phyloP scores from a whole-genome alignment of 2,797 vertebrate genomes.

The Limosa lapponica region DNA sequence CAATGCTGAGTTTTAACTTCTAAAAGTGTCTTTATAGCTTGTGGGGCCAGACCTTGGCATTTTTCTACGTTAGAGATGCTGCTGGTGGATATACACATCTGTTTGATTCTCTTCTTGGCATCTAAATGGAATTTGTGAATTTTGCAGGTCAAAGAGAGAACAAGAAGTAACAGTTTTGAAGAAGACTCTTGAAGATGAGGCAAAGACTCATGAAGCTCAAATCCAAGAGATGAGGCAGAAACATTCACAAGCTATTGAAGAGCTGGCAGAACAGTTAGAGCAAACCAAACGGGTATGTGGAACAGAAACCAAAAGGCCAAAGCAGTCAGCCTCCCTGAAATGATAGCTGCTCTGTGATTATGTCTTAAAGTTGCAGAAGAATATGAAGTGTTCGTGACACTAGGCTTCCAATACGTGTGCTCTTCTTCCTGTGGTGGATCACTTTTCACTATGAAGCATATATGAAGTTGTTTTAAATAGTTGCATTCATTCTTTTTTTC shows the following conservation, averaged over 20 bases:
- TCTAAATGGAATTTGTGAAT: not conserved
- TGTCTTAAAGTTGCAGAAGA: not conserved
- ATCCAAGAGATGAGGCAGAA: conserved; percentile 94
- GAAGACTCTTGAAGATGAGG: conserved; percentile 92
- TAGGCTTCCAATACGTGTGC: not conserved
- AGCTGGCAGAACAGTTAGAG: conserved; percentile 95
- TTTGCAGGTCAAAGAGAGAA: conserved; percentile 89
- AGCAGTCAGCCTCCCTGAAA: not conserved
- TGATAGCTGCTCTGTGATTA: not conserved
- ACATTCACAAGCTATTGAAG: conserved; percentile 92
- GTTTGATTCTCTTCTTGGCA: not conserved
- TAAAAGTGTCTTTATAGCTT: not conserved
- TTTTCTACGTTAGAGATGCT: not conserved
- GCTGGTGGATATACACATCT: not conserved
- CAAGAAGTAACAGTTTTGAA: conserved; percentile 93
- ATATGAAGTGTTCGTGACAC: not conserved
- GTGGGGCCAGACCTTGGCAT: not conserved
- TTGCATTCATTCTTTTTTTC: not conserved
- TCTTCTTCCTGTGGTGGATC: not conserved
- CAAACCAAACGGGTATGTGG: conserved; percentile 91
- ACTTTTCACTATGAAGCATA: not conserved
- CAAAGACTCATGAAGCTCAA: conserved; percentile 88
- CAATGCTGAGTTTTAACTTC: not conserved
- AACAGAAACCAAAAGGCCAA: not conserved
- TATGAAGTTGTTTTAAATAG: not conserved